Evolutionary conservation across 1,140 invertebrate genomes (phyloP), one percentile per base, ranked within the genome.

Genomic region (Temnothorax nylanderi): DNA sequence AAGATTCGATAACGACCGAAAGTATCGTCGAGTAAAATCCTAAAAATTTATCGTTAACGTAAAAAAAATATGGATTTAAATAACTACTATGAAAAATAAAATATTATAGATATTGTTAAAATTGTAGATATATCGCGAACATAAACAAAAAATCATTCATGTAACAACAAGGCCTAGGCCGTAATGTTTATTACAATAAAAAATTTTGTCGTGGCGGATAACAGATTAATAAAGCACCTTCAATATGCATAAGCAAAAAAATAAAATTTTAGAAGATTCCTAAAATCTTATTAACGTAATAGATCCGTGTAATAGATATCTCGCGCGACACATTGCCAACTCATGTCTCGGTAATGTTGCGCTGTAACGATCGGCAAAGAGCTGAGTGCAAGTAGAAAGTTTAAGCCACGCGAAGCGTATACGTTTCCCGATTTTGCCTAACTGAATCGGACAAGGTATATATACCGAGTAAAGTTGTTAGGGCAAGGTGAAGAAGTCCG

Each of bases 361-460:
- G 18, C n/a, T 0, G 6, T 49, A 26, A n/a, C n/a, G 2, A 21
- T 76, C 32, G 10, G 47, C 2, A 26, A 4, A 56, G 51, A 76
- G n/a, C 18, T 1, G 1, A 34, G 11, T n/a, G 16, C n/a, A 56
- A 75, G 32, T 11, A 41, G 26, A 3, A 65, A 80, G 11, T 32
- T 60, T 44, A 37, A 62, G 34, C 54, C 44, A 41, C 34, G 5
- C 8, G 37, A 81, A 26, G 21, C 13, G 13, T 44, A 1, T 26
- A 41, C 21, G 18, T n/a, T 37, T 60, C 26, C 26, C 26, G n/a
- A 82, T 71, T 74, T 62, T 84, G 54, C 47, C 71, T 49, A 74
- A 71, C 44, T 18, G 49, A 60, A 75, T 62, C 67, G 51, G 26
- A 26, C 54, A 26, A 80, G 11, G n/a, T 54, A 32, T 32, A 44